phyloP scores from a whole-genome alignment of 2,113 vertebrate genomes.

The Megalops atlanticus region DNA sequence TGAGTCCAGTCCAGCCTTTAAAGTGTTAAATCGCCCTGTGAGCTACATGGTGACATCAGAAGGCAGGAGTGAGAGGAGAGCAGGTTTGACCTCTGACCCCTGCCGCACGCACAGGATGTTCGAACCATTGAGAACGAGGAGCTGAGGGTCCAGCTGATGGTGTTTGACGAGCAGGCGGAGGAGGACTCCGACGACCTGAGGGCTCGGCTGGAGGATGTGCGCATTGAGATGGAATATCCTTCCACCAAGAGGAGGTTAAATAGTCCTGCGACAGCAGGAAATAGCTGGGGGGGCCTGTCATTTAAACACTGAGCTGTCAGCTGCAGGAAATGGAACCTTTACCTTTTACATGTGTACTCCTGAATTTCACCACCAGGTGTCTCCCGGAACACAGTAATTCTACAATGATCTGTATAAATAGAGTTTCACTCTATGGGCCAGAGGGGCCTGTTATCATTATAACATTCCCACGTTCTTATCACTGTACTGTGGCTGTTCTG shows the following conservation, averaged over 20 bases:
- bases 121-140: slow-evolving; percentile 84
- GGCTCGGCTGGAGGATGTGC: slow-evolving; percentile 82
- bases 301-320: neutral
- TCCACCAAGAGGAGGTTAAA: slow-evolving; percentile 45
- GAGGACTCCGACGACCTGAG: slow-evolving; percentile 86
- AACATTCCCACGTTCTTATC: too few species aligned
- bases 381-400: slow-evolving; percentile 40
- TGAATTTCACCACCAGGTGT: slow-evolving; percentile 61
- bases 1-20: too few species aligned
- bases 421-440: too few species aligned
- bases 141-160: slow-evolving; percentile 80
- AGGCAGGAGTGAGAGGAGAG: too few species aligned
- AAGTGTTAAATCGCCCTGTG: too few species aligned
- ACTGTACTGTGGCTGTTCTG: too few species aligned
- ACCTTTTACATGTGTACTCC: slow-evolving; percentile 44
- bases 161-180: slow-evolving; percentile 87
- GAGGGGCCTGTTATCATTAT: too few species aligned
- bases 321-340: neutral
- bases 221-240: slow-evolving; percentile 97
- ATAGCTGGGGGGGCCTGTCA: neutral
- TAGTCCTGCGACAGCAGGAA: slow-evolving; percentile 29
- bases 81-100: slow-evolving; percentile 20
- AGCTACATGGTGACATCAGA: too few species aligned
- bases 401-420: too few species aligned
- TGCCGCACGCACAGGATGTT: slow-evolving; percentile 71